Evolutionary conservation across 2,888 invertebrate species (phyloP).

Genomic region (Nematopogon swammerdamellus): DNA sequence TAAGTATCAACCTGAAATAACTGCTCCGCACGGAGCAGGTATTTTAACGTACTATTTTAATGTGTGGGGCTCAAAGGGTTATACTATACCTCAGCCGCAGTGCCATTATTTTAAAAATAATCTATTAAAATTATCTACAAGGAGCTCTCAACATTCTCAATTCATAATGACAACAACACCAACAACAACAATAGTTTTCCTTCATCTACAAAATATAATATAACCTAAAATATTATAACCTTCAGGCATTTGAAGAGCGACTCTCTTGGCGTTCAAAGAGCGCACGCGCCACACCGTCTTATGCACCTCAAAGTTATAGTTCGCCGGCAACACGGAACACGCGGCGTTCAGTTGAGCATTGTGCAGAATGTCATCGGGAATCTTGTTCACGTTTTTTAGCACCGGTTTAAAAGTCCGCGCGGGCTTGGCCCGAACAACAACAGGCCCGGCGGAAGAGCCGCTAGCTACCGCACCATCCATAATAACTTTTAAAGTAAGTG

Average conservation of each 20-base stretch:
- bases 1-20: no score
- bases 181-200: no score
- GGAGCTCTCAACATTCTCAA: no score
- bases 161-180: no score
- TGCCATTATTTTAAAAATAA: no score
- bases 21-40: no score
- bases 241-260: slow-evolving; percentile 97
- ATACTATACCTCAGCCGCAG: no score
- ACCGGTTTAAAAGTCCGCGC: slow-evolving; percentile 74
- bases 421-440: slow-evolving; percentile 77
- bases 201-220: background rate
- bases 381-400: slow-evolving; percentile 68
- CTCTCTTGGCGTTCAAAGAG: slow-evolving; percentile 77
- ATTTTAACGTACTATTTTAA: no score
- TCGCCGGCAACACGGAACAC: slow-evolving; percentile 75
- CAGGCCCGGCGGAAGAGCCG: slow-evolving; percentile 27
- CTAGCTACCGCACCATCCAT: background rate
- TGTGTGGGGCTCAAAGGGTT: no score
- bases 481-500: no score
- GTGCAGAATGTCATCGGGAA: slow-evolving; percentile 75
- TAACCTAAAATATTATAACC: slow-evolving; percentile 33
- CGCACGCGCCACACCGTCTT: slow-evolving; percentile 97
- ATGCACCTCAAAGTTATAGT: slow-evolving; percentile 97
- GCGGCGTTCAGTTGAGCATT: slow-evolving; percentile 71
- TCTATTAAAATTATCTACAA: no score